Percentiles rank a stretch among this genome's conserved stretches.
These are phyloP conservation scores for Muscidifurax raptorellus DNA, from an alignment of 1,140 invertebrate genomes.

Conservation along the genomic window DNA sequence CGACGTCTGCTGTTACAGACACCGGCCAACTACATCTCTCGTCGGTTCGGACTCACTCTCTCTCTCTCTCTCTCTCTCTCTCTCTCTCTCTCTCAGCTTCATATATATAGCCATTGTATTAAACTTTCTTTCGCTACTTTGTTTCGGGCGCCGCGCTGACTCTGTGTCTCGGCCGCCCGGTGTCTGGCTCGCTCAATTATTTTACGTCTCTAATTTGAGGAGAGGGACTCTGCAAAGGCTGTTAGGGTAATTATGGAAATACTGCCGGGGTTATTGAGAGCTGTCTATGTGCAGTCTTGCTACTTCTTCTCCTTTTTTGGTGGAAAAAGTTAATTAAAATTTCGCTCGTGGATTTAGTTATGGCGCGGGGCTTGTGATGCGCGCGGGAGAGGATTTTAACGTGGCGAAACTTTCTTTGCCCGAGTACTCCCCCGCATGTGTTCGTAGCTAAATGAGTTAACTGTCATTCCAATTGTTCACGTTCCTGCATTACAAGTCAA, in stretches of 20 bases:
- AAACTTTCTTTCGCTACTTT: constrained; percentile 44
- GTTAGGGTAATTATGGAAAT: constrained; percentile 28
- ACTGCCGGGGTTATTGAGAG: background rate
- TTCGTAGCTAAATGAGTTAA: background rate
- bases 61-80: background rate
- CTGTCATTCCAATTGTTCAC: too few relatives aligned
- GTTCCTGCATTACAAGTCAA: too few relatives aligned
- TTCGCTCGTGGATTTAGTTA: background rate
- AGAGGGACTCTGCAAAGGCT: background rate
- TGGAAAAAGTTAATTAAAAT: background rate
- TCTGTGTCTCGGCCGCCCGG: constrained; percentile 11
- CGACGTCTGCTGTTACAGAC: constrained; percentile 30
- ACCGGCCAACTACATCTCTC: constrained; percentile 25
- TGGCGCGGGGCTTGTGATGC: background rate
- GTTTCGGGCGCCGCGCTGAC: constrained; percentile 37
- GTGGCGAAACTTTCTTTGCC: background rate
- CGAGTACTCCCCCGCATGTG: background rate
- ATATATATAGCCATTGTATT: constrained; percentile 33
- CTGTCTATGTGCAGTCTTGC: background rate
- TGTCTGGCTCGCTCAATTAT: constrained; percentile 30
- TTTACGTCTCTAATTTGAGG: constrained; percentile 26
- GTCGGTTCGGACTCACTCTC: background rate
- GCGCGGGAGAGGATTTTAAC: too few relatives aligned
- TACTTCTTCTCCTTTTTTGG: background rate
- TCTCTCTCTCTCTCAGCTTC: background rate